Evolutionary conservation across 2,797 vertebrate genomes (phyloP).

Genomic region (Ispidina lecontei): DNA sequence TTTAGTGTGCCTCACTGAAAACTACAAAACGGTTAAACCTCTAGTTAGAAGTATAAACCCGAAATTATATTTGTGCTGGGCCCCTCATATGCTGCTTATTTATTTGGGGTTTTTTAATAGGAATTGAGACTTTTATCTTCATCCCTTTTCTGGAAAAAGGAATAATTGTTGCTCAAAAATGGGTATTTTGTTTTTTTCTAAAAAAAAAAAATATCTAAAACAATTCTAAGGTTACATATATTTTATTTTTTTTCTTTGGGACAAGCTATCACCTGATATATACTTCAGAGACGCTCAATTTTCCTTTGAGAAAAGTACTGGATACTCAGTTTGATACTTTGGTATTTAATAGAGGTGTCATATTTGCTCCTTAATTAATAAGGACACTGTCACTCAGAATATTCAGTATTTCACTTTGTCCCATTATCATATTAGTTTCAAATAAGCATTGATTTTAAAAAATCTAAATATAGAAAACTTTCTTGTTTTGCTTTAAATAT

Average conservation of each 20-base stretch:
- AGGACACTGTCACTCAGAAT: not conserved
- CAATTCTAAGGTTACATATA: not conserved
- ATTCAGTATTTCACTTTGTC: not conserved
- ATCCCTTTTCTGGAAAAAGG: not conserved
- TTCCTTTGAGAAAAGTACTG: not conserved
- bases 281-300: not conserved
- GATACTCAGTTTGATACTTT: not conserved
- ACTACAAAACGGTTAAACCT: not conserved
- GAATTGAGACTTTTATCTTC: not conserved
- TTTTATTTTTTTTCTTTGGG: not conserved
- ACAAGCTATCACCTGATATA: not conserved
- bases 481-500: not conserved
- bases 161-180: not conserved
- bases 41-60: not conserved
- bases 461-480: not conserved
- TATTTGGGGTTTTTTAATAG: not conserved
- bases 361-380: not conserved
- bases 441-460: not conserved
- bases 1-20: not conserved
- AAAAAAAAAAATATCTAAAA: not conserved
- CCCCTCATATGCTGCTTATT: rapidly evolving
- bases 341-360: not conserved
- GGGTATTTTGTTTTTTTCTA: not conserved
- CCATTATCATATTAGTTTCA: not conserved
- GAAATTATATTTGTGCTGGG: not conserved